Percentiles rank a stretch among this genome's conserved stretches.
These are phyloP conservation scores for Enteromius treurensis DNA, from an alignment of 2,797 vertebrate genomes.

Conservation along the genomic window DNA sequence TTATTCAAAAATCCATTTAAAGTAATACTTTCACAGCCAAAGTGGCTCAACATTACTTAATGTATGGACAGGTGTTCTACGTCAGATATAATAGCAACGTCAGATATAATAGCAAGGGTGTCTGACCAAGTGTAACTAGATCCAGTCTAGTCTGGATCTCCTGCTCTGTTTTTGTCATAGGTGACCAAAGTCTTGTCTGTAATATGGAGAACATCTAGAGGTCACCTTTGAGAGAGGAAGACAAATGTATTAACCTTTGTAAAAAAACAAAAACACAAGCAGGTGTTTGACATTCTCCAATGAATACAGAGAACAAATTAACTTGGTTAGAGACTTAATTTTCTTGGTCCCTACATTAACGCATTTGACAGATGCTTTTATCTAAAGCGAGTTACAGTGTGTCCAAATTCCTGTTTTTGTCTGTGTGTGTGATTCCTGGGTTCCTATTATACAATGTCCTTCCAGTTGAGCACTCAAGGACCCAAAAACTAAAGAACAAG, in stretches of 20 bases:
- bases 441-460: not conserved
- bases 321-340: not conserved
- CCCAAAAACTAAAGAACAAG: not conserved
- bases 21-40: not conserved
- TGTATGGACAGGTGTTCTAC: not conserved
- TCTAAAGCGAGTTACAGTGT: not conserved
- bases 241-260: not conserved
- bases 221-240: constrained; percentile 4
- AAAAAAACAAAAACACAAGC: not conserved
- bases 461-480: not conserved
- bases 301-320: not conserved
- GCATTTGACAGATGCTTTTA: not conserved
- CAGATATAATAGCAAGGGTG: not conserved
- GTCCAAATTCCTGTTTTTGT: not conserved
- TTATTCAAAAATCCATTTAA: not conserved
- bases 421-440: not conserved
- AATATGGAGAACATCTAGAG: constrained; percentile 6
- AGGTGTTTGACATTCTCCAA: constrained; percentile 19
- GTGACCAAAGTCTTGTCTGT: not conserved
- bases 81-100: not conserved
- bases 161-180: constrained; percentile 38
- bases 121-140: constrained; percentile 31
- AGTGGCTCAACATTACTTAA: constrained; percentile 8
- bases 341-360: not conserved
- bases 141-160: constrained; percentile 23